These are phyloP conservation scores for Pongo pygmaeus DNA, from an alignment of 2,113 vertebrate genomes.

Conservation along the genomic window DNA sequence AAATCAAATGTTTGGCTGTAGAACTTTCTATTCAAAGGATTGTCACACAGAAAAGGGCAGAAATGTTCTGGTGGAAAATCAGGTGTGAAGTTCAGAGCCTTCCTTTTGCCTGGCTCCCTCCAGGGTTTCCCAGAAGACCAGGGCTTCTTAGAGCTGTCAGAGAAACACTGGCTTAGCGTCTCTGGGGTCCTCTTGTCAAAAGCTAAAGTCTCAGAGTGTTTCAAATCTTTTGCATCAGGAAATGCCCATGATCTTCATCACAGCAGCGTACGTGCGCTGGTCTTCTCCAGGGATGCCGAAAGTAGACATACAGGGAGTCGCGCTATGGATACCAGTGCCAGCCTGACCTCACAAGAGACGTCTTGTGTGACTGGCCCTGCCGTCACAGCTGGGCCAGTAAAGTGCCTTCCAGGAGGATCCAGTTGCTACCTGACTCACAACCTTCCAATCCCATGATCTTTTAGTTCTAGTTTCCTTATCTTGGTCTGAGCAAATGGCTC, in stretches of 20 bases:
- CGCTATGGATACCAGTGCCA: fast-evolving
- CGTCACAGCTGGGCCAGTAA: neutral
- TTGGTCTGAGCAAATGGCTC: neutral
- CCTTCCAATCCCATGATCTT: neutral
- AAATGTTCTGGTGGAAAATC: neutral
- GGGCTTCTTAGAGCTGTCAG: too few relatives aligned
- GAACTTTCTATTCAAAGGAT: neutral
- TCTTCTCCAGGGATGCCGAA: neutral
- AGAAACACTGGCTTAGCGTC: neutral
- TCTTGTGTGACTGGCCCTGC: neutral
- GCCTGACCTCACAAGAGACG: neutral
- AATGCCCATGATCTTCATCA: neutral
- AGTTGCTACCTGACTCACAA: fast-evolving
- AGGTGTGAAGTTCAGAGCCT: neutral
- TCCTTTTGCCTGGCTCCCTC: fast-evolving
- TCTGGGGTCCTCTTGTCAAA: too few relatives aligned
- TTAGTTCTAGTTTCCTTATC: neutral
- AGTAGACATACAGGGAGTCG: fast-evolving
- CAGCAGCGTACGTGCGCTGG: fast-evolving
- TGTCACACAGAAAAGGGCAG: neutral
- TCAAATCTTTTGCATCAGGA: neutral
- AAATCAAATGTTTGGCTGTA: neutral
- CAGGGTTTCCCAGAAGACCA: neutral
- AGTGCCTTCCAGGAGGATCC: neutral
- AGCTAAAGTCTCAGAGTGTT: neutral